These are phyloP conservation scores for Drymodes brunneopygia DNA, from an alignment of 2,113 vertebrate species.

Conservation along the genomic window DNA sequence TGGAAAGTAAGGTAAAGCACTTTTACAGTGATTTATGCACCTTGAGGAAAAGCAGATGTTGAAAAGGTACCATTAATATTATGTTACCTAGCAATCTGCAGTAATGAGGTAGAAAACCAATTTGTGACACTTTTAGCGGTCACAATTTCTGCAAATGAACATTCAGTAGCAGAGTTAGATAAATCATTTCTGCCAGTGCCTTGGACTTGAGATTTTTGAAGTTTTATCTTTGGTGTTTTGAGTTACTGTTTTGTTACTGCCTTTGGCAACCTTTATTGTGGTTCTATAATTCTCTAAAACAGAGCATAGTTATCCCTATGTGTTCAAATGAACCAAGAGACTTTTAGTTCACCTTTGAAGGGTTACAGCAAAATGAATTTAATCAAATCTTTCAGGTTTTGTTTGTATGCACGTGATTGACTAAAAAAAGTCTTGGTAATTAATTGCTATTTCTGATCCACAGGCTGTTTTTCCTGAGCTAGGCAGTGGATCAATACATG, in stretches of 20 bases:
- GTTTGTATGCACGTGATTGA: background rate
- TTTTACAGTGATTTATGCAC: background rate
- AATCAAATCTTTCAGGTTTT: background rate
- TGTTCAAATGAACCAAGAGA: background rate
- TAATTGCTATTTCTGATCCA: background rate
- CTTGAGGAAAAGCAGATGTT: background rate
- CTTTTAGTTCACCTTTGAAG: background rate
- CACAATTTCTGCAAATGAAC: background rate
- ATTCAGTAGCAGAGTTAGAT: background rate
- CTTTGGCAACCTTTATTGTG: background rate
- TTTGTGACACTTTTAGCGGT: background rate
- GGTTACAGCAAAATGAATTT: background rate
- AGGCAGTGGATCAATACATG: background rate
- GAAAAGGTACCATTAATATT: background rate
- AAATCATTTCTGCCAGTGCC: background rate
- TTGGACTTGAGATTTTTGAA: background rate
- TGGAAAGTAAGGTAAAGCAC: background rate
- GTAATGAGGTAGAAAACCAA: background rate
- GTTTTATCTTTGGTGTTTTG: background rate
- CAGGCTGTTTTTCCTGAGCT: background rate
- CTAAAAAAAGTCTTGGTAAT: background rate
- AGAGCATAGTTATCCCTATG: rapidly evolving
- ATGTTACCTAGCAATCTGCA: background rate
- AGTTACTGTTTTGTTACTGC: background rate
- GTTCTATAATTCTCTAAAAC: background rate